phyloP scores from a whole-genome alignment of 2,888 invertebrate genomes.

The Hartigia nigra region DNA sequence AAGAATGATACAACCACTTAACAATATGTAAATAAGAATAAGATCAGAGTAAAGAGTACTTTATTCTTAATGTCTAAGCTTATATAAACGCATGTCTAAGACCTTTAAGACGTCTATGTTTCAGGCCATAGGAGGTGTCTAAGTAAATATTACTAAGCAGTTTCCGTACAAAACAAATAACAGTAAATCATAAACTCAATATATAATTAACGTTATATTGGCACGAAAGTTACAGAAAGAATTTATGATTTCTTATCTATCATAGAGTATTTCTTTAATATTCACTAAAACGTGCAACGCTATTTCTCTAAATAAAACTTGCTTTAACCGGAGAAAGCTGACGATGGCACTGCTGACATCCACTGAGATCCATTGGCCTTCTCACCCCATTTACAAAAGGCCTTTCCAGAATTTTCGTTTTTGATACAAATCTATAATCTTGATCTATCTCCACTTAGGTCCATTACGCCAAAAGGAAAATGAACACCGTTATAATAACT shows the following conservation, averaged over 20 bases:
- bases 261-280: neutral
- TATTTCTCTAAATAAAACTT: neutral
- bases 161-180: too few species aligned
- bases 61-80: neutral
- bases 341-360: neutral
- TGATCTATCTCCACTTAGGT: neutral
- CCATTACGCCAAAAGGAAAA: neutral
- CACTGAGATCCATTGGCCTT: neutral
- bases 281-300: neutral
- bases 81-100: too few species aligned
- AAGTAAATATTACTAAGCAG: too few species aligned
- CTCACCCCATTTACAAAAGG: neutral
- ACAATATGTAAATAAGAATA: neutral
- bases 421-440: neutral
- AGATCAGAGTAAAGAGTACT: neutral
- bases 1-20: neutral
- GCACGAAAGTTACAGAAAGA: too few species aligned
- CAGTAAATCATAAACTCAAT: too few species aligned
- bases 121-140: too few species aligned
- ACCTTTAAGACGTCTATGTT: too few species aligned
- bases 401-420: neutral
- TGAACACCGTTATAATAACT: neutral
- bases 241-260: too few species aligned
- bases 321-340: neutral
- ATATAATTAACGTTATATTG: too few species aligned